A percentile compares a stretch with the other conserved stretches of the same genome.
Conservation (phyloP, 2,797 vertebrate species). For the Catamblyrhynchus diadema region DNA sequence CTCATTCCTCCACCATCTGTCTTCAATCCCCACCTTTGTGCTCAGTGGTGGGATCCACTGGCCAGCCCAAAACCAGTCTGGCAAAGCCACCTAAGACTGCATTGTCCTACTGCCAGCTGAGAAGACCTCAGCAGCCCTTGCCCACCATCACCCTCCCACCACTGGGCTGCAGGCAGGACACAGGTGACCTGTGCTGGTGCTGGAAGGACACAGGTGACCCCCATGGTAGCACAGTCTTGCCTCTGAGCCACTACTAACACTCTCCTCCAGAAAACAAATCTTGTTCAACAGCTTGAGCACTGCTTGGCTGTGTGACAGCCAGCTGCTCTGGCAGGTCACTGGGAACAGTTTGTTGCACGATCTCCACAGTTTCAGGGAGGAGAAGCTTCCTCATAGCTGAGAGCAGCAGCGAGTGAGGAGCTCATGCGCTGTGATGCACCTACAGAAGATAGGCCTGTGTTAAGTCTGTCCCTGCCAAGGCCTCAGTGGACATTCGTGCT, state of each 20-base stretch:
- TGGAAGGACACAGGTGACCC: background rate
- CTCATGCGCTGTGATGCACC: fast-evolving
- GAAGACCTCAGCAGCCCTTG: background rate
- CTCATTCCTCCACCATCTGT: background rate
- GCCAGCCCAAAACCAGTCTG: background rate
- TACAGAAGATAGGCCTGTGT: fast-evolving
- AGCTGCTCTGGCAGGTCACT: slow-evolving; percentile 39
- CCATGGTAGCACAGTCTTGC: fast-evolving
- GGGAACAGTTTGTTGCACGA: background rate
- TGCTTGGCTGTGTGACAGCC: slow-evolving; percentile 35
- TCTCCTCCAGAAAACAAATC: background rate
- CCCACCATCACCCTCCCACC: no score
- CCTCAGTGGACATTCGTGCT: fast-evolving
- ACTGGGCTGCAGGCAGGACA: background rate
- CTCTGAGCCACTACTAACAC: background rate
- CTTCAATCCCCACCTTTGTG: background rate
- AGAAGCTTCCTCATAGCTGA: slow-evolving; percentile 59
- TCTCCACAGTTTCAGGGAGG: slow-evolving; percentile 46
- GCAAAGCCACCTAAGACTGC: background rate
- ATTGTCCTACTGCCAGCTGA: background rate
- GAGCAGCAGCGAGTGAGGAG: background rate
- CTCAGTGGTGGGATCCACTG: background rate
- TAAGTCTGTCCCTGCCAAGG: fast-evolving
- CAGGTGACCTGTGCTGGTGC: background rate
- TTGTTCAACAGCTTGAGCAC: background rate